Percentiles rank a stretch among this genome's conserved stretches.
Conservation (phyloP, 1,140 invertebrate genomes). For the Drosophila subpulchrella region DNA sequence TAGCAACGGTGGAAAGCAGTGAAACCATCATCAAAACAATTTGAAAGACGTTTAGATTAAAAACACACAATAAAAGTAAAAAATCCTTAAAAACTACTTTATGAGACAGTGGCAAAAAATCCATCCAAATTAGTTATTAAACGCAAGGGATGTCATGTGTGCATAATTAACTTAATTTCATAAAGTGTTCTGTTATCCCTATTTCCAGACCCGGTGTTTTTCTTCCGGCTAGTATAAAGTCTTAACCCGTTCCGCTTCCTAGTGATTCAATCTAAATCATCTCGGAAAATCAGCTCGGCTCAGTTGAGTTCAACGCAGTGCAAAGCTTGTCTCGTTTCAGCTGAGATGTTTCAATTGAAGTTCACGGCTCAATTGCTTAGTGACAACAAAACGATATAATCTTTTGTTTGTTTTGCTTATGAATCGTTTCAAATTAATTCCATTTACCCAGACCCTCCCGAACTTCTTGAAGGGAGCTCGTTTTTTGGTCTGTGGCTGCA, state of each 20-base stretch:
- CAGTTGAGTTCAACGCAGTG: slow-evolving; percentile 30
- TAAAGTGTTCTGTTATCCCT: slow-evolving; percentile 12
- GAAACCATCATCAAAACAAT: not conserved
- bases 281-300: slow-evolving; percentile 1
- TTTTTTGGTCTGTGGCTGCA: slow-evolving; percentile 5
- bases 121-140: not conserved
- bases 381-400: slow-evolving; percentile 49
- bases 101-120: not conserved
- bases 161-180: not conserved
- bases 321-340: slow-evolving; percentile 17
- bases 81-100: not conserved
- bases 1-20: no score
- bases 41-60: not conserved
- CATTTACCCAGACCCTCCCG: slow-evolving; percentile 15
- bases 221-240: slow-evolving; percentile 16
- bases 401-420: slow-evolving; percentile 59
- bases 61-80: not conserved
- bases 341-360: slow-evolving; percentile 63
- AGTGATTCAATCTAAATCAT: slow-evolving; percentile 43
- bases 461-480: slow-evolving; percentile 7
- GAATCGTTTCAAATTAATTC: slow-evolving; percentile 59
- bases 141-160: not conserved
- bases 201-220: not conserved
- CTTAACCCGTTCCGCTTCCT: slow-evolving; percentile 45
- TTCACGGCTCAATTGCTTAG: slow-evolving; percentile 73